Conservation (phyloP, 2,888 invertebrate species). For the Silvanus unidentatus region DNA sequence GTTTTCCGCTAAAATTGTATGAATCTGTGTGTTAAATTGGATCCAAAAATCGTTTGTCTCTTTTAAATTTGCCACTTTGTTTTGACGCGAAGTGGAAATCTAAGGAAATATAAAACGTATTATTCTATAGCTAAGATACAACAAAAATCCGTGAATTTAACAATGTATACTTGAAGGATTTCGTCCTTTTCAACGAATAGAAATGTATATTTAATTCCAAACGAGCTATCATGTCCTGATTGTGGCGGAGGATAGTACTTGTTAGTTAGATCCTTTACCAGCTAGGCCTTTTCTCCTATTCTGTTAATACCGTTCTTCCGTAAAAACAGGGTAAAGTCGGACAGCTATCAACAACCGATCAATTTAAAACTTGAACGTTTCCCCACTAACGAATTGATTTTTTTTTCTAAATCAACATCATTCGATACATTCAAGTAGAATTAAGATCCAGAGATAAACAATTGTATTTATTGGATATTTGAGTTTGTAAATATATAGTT, state of each 20-base stretch:
- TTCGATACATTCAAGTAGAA: too few species aligned
- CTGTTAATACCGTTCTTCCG: constrained; percentile 4
- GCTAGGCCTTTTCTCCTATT: constrained; percentile 5
- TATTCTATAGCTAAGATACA: constrained; percentile 1
- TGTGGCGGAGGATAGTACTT: constrained; percentile 4
- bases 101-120: constrained; percentile 2
- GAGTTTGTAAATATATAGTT: too few species aligned
- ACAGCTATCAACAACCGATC: constrained; percentile 4
- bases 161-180: constrained; percentile 4
- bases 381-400: too few species aligned
- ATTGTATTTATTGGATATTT: too few species aligned
- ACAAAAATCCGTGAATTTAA: constrained; percentile 4
- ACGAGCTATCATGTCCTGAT: constrained; percentile 5
- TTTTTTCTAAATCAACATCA: too few species aligned
- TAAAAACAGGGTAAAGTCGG: constrained; percentile 4
- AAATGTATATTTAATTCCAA: constrained; percentile 6
- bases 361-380: background rate
- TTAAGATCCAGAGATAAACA: too few species aligned
- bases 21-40: background rate
- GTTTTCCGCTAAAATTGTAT: background rate
- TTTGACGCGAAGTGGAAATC: background rate
- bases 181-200: constrained; percentile 5
- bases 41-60: background rate
- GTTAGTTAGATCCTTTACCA: constrained; percentile 1
- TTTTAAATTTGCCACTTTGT: background rate